Evolutionary conservation across 2,888 invertebrate genomes (phyloP), one percentile per base, ranked within the genome.

Genomic region (Acanthococcus lagerstroemiae): DNA sequence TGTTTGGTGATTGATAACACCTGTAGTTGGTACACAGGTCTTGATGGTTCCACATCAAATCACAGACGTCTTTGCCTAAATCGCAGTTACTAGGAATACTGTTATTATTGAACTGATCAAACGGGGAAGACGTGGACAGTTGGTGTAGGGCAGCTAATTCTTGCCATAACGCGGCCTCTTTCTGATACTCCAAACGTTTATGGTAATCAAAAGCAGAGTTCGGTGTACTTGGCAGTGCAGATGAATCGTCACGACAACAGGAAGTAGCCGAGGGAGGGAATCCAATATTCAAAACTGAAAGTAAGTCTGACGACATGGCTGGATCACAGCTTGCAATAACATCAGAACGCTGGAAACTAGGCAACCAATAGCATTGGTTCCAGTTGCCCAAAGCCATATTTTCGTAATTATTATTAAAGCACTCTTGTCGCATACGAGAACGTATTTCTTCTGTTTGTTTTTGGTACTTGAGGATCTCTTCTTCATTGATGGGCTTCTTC

Each of bases 141-240:
- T 83, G 82, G 44, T 81, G 77, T 77, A 85, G 79, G 2, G 82
- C 82, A 37, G 37, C 12, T 5, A 58, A 58, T 73, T 87, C 85
- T 72, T 86, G 86, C 85, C 86, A 86, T 79, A 86, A 80, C 0
- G 83, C 82, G 70, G 82, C 74, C 70, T 82, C 81, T 76, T 83
- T 83, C 67, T 83, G 73, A 71, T 83, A 79, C 60, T 84, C 84
- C 58, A 72, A 61, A 55, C 71, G 72, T 19, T 65, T 69, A 46
- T 72, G 71, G 61, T 69, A 71, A 67, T 72, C 72, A 26, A 65
- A 63, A 24, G 65, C 66, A 45, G 54, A 55, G 37, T 19, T 19
- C 7, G 55, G 55, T n/a, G n/a, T n/a, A n/a, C n/a, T n/a, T n/a
- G n/a, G n/a, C n/a, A n/a, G n/a, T n/a, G n/a, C n/a, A 9, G 22